Conservation (phyloP, 2,888 invertebrate species). For the Automeris io region DNA sequence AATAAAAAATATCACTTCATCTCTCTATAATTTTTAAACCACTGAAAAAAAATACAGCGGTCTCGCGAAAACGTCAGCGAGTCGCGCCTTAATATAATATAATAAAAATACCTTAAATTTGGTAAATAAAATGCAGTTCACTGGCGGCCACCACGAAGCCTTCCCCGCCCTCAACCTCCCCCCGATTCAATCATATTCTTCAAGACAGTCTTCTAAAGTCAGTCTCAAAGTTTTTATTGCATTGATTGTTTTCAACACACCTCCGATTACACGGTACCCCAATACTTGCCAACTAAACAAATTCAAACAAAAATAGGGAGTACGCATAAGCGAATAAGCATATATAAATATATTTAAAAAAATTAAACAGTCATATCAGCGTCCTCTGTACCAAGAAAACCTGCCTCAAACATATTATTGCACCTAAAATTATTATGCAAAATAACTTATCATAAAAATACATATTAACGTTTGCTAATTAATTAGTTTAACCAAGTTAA, state of each 20-base stretch:
- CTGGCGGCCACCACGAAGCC: slow-evolving; percentile 1
- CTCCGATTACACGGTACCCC: slow-evolving; percentile 11
- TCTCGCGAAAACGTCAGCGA: slow-evolving; percentile 3
- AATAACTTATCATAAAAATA: slow-evolving; percentile 59
- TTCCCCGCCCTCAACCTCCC: slow-evolving; percentile 15
- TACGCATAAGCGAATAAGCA: slow-evolving; percentile 15
- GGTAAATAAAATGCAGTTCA: slow-evolving; percentile 25
- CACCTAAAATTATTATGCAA: slow-evolving; percentile 51
- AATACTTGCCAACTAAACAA: slow-evolving; percentile 19
- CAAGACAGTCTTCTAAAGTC: slow-evolving; percentile 76
- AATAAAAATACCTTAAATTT: slow-evolving; percentile 29
- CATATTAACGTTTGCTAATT: slow-evolving; percentile 46
- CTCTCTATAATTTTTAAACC: slow-evolving; percentile 11
- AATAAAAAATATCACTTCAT: slow-evolving; percentile 16
- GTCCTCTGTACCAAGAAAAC: slow-evolving; percentile 29
- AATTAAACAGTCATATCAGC: slow-evolving; percentile 30
- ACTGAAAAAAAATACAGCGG: slow-evolving; percentile 8
- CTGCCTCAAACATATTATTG: slow-evolving; percentile 16
- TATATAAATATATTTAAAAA: slow-evolving; percentile 1
- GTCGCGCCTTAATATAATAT: slow-evolving; percentile 7
- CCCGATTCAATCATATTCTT: slow-evolving; percentile 43
- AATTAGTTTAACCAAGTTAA: slow-evolving; percentile 58
- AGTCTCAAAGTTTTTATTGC: slow-evolving; percentile 75
- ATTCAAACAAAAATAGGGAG: slow-evolving; percentile 15
- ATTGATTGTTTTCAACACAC: slow-evolving; percentile 59